Evolutionary conservation across 1,140 invertebrate species (phyloP).

Genomic region (Aleiodes sp.): DNA sequence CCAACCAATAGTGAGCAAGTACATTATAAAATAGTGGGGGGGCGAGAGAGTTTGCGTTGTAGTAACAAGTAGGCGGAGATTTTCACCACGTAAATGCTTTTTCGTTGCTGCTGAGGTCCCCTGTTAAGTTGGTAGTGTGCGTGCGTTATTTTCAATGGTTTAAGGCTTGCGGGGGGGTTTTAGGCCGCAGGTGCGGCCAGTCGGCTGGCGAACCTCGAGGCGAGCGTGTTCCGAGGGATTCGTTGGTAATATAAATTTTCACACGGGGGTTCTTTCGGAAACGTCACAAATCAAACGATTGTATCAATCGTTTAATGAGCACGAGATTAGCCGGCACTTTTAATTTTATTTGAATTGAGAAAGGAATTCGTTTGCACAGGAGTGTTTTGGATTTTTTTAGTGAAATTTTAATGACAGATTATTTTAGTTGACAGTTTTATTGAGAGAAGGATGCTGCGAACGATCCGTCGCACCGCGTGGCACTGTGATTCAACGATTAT

Average conservation of each 20-base stretch:
- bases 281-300: too few relatives aligned
- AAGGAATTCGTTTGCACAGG: too few relatives aligned
- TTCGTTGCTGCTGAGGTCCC: constrained; percentile 15
- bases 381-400: not conserved
- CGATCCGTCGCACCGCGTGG: constrained; percentile 12
- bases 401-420: not conserved
- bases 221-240: constrained; percentile 25
- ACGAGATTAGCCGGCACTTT: not conserved
- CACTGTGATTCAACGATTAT: not conserved
- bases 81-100: too few relatives aligned
- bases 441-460: constrained; percentile 8
- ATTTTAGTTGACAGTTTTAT: not conserved
- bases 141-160: constrained; percentile 20
- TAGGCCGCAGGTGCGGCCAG: constrained; percentile 31
- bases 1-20: constrained; percentile 41
- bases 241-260: constrained; percentile 11
- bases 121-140: too few relatives aligned
- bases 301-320: not conserved
- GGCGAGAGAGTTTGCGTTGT: constrained; percentile 4
- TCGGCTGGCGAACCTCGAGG: constrained; percentile 35
- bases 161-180: constrained; percentile 27
- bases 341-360: not conserved
- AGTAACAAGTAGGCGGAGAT: constrained; percentile 53
- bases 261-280: too few relatives aligned
- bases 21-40: too few relatives aligned